A percentile compares a stretch with the other conserved stretches of the same genome.
Evolutionary conservation across 2,888 invertebrate species (phyloP).

Genomic region (Mechanitis mazaeus): DNA sequence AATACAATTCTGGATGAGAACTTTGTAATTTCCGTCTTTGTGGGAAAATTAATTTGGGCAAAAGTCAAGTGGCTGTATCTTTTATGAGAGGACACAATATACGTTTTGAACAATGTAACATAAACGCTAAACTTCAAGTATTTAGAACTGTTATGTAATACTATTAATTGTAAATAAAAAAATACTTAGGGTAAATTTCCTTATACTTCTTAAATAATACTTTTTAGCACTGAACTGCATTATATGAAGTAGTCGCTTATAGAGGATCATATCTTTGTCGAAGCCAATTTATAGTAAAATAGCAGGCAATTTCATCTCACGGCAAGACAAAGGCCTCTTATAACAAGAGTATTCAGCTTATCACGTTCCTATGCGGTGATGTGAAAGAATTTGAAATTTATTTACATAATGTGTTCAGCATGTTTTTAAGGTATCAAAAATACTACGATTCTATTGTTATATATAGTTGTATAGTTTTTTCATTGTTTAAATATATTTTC

Average conservation of each 20-base stretch:
- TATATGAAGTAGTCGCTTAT: neutral
- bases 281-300: constrained; percentile 17
- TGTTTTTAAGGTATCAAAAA: neutral
- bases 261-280: constrained; percentile 5
- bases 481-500: neutral
- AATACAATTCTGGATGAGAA: constrained; percentile 32
- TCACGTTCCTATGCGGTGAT: constrained; percentile 18
- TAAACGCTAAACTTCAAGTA: constrained; percentile 52
- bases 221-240: neutral
- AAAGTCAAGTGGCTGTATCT: constrained; percentile 52
- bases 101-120: constrained; percentile 65
- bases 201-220: neutral
- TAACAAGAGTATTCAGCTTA: constrained; percentile 19
- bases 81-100: constrained; percentile 57
- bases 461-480: neutral
- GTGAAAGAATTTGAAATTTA: constrained; percentile 13
- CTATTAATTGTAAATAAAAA: constrained; percentile 62
- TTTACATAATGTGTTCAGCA: neutral
- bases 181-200: constrained; percentile 50
- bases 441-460: neutral
- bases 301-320: constrained; percentile 18
- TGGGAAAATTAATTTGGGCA: constrained; percentile 52
- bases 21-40: constrained; percentile 51
- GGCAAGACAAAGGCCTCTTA: constrained; percentile 19
- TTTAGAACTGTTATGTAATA: constrained; percentile 46